A percentile compares a stretch with the other conserved stretches of the same genome.
These are phyloP conservation scores for Asbolus verrucosus DNA, from an alignment of 1,140 invertebrate genomes.

Conservation along the genomic window DNA sequence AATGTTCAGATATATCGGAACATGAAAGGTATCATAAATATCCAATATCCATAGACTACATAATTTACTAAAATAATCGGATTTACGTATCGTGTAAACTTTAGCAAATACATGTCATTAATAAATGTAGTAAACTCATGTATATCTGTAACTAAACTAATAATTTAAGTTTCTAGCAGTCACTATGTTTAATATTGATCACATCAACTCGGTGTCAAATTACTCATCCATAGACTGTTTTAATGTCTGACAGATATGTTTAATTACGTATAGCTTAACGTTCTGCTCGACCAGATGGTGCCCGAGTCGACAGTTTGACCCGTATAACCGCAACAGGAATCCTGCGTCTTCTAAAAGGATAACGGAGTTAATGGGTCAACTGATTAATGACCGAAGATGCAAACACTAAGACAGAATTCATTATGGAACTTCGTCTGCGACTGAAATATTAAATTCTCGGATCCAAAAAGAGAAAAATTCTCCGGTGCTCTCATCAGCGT, in stretches of 20 bases:
- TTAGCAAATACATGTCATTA: too few species aligned
- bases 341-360: conserved; percentile 27
- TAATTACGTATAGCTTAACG: conserved; percentile 44
- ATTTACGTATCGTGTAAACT: neutral
- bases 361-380: conserved; percentile 36
- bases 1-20: neutral
- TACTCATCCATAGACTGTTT: conserved; percentile 40
- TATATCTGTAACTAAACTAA: too few species aligned
- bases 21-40: neutral
- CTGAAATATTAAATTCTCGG: too few species aligned
- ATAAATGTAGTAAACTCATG: too few species aligned
- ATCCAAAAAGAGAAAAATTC: too few species aligned
- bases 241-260: conserved; percentile 49
- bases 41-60: conserved; percentile 12
- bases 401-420: conserved; percentile 8
- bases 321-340: conserved; percentile 23
- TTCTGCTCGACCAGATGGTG: conserved; percentile 41
- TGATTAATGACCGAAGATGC: conserved; percentile 39
- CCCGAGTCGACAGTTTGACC: conserved; percentile 45
- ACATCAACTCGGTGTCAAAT: too few species aligned
- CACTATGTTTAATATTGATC: neutral
- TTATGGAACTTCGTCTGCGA: too few species aligned
- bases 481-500: too few species aligned
- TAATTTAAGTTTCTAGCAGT: neutral
- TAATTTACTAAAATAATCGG: conserved; percentile 36